Evolutionary conservation across 2,113 vertebrate species (phyloP).

Genomic region (Scophthalmus maximus): DNA sequence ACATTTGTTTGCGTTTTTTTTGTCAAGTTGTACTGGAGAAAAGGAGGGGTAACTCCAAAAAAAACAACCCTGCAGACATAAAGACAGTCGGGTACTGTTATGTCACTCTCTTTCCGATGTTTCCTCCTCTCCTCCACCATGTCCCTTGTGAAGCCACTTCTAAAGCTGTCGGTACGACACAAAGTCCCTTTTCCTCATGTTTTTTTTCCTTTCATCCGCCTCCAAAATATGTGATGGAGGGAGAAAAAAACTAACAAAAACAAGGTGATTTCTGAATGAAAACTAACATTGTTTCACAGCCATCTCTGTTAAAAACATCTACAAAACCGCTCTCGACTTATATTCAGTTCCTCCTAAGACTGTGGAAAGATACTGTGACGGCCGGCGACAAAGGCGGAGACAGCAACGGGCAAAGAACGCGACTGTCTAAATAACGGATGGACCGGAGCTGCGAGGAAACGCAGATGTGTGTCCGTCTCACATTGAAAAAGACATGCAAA

Average conservation of each 20-base stretch:
- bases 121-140: slow-evolving; percentile 60
- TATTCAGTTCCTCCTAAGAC: slow-evolving; percentile 43
- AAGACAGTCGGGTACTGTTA: slow-evolving; percentile 86
- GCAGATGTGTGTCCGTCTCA: slow-evolving; percentile 47
- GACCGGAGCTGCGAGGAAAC: slow-evolving; percentile 57
- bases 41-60: slow-evolving; percentile 55
- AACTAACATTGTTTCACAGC: no score
- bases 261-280: slow-evolving; percentile 39
- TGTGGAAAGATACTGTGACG: slow-evolving; percentile 47
- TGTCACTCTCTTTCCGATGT: slow-evolving; percentile 55
- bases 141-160: slow-evolving; percentile 64
- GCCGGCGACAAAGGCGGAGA: slow-evolving; percentile 19
- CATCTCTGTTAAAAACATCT: slow-evolving; percentile 45
- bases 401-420: slow-evolving; percentile 22
- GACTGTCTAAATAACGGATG: slow-evolving; percentile 18
- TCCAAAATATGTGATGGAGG: slow-evolving; percentile 22
- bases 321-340: slow-evolving; percentile 37
- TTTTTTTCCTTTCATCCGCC: neutral
- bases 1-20: slow-evolving; percentile 41
- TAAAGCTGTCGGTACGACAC: slow-evolving; percentile 79
- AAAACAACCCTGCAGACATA: slow-evolving; percentile 62
- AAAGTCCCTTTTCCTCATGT: slow-evolving; percentile 21
- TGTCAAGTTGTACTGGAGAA: slow-evolving; percentile 72
- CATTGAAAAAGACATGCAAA: slow-evolving; percentile 49
- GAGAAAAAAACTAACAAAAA: neutral